Conservation (phyloP, 2,797 vertebrate genomes). For the Halcyon badia region DNA sequence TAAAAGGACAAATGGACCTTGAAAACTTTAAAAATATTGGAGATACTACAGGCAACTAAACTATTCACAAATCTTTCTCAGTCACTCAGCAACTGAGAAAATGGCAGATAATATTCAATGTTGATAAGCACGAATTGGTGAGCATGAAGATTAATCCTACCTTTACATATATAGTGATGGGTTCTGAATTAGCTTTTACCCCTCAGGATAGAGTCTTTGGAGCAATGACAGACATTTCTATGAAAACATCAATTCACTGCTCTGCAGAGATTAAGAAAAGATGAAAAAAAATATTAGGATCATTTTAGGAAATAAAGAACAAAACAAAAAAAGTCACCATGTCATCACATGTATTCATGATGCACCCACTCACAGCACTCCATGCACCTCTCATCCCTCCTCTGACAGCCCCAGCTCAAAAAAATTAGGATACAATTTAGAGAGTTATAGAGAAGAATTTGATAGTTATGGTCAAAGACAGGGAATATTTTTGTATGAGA, state of each 20-base stretch:
- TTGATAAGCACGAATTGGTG: neutral
- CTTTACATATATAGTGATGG: constrained; percentile 3
- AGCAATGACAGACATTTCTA: constrained; percentile 21
- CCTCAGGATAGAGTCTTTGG: constrained; percentile 49
- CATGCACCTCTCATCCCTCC: neutral
- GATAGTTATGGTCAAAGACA: neutral
- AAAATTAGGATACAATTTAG: neutral
- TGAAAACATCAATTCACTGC: constrained; percentile 61
- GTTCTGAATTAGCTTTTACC: constrained; percentile 57
- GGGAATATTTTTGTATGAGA: neutral
- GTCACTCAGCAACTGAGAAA: neutral
- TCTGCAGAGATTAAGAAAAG: constrained; percentile 37
- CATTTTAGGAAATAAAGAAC: constrained; percentile 5
- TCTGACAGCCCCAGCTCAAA: neutral
- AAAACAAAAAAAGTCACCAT: constrained; percentile 37
- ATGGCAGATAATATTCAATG: neutral
- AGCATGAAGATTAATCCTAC: neutral
- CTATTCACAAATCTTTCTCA: neutral
- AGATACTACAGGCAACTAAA: neutral
- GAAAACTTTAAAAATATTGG: neutral
- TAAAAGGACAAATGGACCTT: neutral
- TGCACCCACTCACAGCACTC: neutral
- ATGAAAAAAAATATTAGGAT: constrained; percentile 50
- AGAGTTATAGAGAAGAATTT: neutral
- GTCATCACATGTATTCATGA: neutral